These are phyloP conservation scores for Hirtodrosophila cameraria DNA, from an alignment of 2,888 invertebrate genomes.

Conservation along the genomic window DNA sequence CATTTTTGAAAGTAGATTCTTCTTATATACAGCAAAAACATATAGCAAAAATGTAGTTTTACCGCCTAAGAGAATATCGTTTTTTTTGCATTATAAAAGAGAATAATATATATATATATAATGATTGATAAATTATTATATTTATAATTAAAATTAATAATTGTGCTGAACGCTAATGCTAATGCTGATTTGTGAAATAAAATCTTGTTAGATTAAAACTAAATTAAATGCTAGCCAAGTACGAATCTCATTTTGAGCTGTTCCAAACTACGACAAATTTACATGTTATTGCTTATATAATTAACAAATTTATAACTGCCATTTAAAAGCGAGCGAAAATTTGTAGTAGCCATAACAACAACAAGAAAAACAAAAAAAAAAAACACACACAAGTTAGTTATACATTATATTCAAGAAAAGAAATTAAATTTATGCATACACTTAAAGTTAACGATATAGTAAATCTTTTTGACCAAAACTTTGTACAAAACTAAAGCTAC, in stretches of 20 bases:
- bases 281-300: constrained; percentile 58
- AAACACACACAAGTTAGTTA: constrained; percentile 3
- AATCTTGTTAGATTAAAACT: constrained; percentile 26
- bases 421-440: constrained; percentile 17
- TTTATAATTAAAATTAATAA: constrained; percentile 19
- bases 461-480: constrained; percentile 36
- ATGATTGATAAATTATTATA: constrained; percentile 17
- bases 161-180: constrained; percentile 32
- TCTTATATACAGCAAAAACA: constrained; percentile 26
- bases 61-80: constrained; percentile 54
- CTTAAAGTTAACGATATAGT: constrained; percentile 12
- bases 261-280: constrained; percentile 59
- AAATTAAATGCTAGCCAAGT: constrained; percentile 40
- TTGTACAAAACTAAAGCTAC: constrained; percentile 31
- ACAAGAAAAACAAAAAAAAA: constrained; percentile 2
- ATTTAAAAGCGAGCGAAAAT: constrained; percentile 36
- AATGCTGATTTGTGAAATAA: constrained; percentile 30
- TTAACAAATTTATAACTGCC: constrained; percentile 59
- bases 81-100: constrained; percentile 55
- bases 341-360: constrained; percentile 6
- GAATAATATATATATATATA: constrained; percentile 25
- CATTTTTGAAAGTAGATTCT: constrained; percentile 48
- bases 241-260: constrained; percentile 64
- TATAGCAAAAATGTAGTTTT: constrained; percentile 40
- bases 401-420: constrained; percentile 5